Percentiles rank a stretch among this genome's conserved stretches.
These are phyloP conservation scores for Caenorhabditis becei DNA, from an alignment of 2,888 invertebrate genomes.

Conservation along the genomic window DNA sequence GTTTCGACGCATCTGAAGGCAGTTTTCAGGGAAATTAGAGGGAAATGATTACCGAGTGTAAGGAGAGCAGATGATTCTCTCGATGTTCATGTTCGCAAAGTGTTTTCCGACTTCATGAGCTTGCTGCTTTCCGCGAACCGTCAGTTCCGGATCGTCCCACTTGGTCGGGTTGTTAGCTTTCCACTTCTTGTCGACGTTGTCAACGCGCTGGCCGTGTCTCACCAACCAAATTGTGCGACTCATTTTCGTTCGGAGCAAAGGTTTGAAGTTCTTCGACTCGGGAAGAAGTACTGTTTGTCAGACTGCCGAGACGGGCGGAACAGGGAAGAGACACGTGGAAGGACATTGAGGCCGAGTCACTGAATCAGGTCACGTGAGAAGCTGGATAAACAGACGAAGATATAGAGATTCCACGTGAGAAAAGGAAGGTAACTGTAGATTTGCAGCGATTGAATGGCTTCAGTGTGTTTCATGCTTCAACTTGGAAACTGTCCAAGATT, in stretches of 20 bases:
- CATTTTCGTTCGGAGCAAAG: constrained; percentile 12
- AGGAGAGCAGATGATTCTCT: constrained; percentile 76
- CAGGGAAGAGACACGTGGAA: not conserved
- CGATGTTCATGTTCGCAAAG: constrained; percentile 71
- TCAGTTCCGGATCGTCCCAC: constrained; percentile 79
- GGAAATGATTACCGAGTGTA: too few species aligned
- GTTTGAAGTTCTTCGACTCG: not conserved
- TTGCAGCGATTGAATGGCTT: not conserved
- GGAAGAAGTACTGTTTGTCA: not conserved
- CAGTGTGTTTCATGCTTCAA: too few species aligned
- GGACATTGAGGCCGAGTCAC: too few species aligned
- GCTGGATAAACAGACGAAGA: too few species aligned
- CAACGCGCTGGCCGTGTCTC: constrained; percentile 79
- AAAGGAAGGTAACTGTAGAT: not conserved
- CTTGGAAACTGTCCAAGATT: too few species aligned
- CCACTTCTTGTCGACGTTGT: constrained; percentile 78
- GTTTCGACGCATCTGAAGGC: constrained; percentile 79
- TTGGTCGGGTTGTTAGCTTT: constrained; percentile 61
- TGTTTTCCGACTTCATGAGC: constrained; percentile 75
- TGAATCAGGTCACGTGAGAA: too few species aligned
- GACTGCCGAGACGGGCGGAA: not conserved
- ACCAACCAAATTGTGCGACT: constrained; percentile 75
- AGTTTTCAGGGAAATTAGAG: too few species aligned
- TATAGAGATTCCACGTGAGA: too few species aligned
- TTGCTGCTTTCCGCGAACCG: constrained; percentile 76